Evolutionary conservation across 2,113 vertebrate genomes (phyloP).

Genomic region (Podocnemis expansa): DNA sequence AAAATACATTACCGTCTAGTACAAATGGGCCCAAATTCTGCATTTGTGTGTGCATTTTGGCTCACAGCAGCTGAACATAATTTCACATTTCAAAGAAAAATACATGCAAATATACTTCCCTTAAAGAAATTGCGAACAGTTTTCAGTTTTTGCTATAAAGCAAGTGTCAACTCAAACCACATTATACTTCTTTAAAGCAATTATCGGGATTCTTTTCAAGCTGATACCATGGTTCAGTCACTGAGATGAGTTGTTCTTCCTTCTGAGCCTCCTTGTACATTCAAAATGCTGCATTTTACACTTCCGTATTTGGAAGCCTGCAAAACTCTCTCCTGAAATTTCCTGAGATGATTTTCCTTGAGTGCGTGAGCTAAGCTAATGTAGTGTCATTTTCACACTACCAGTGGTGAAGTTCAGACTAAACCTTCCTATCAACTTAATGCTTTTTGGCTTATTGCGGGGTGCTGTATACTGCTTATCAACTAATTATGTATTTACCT

Average conservation of each 20-base stretch:
- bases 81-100: constrained; percentile 53
- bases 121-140: constrained; percentile 5
- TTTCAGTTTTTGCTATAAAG: constrained; percentile 33
- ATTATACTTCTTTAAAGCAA: neutral
- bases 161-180: constrained; percentile 23
- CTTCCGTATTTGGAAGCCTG: neutral
- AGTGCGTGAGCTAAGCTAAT: neutral
- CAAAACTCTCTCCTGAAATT: neutral
- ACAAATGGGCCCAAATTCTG: constrained; percentile 22
- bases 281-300: neutral
- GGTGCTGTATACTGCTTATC: neutral
- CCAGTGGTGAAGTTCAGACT: neutral
- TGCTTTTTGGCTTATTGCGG: constrained; percentile 8
- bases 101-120: constrained; percentile 19
- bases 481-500: constrained; percentile 21
- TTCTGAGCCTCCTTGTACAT: neutral
- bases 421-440: constrained; percentile 45
- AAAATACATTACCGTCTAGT: constrained; percentile 26
- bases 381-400: neutral
- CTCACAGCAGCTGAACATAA: constrained; percentile 33
- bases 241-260: neutral
- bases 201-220: neutral
- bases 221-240: neutral
- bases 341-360: neutral
- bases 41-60: neutral